Evolutionary conservation across 2,888 invertebrate species (phyloP), one percentile per base, ranked within the genome.

Genomic region (Caenorhabditis doughertyi): DNA sequence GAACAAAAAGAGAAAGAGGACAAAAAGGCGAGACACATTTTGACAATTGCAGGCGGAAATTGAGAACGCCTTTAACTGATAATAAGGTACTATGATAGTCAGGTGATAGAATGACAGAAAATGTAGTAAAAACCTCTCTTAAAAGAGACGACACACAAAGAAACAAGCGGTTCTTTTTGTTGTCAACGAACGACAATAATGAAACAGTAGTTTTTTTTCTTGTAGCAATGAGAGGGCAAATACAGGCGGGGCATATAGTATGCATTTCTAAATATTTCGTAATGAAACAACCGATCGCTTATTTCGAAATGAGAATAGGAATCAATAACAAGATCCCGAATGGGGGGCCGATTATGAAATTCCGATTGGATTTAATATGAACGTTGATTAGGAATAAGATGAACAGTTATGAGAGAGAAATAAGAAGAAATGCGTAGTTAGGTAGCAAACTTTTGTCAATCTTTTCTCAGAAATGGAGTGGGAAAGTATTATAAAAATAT

Each of bases 11-110:
- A 32, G 42, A 32, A 44, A 35, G 35, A 8, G 32, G 56, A 23
- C 16, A 18, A 18, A 32, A 21, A 42, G 42, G 8, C 1, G 32
- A 42, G 25, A 49, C 49, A 21, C 21, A 9, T 49, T 42, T 49
- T 27, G 21, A 32, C 32, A 0, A 64, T 11, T 44, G 35, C n/a
- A 16, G 35, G 13, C 62, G 62, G 53, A 53, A 53, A 72, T 39
- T 32, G 53, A 62, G 72, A 64, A 64, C 72, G 21, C 56, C 55
- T 70, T 47, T 55, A 27, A 60, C 51, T 51, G 71, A 72, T 72
- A 72, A 62, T 72, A 27, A 42, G 42, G 25, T 25, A 42, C 58
- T 39, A 3, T 39, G 32, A 58, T 58, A 47, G 58, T 47, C 70
- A 55, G n/a, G 39, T 44, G 44, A 58, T 49, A 44, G 53, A 53